A percentile compares a stretch with the other conserved stretches of the same genome.
These are phyloP conservation scores for Eretmocerus hayati DNA, from an alignment of 2,888 invertebrate species.

Conservation along the genomic window DNA sequence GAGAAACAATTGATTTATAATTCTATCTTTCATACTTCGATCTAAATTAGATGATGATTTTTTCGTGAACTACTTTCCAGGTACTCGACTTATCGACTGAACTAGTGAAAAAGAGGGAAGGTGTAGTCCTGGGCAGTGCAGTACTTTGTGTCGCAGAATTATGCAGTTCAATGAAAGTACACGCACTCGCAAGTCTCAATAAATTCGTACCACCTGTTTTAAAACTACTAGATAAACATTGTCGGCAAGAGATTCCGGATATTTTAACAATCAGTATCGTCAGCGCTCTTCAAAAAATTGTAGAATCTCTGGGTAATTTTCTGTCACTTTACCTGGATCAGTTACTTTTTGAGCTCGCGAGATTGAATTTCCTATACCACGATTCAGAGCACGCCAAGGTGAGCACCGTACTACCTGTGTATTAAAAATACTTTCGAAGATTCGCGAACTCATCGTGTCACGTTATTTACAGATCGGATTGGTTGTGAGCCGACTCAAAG, in stretches of 20 bases:
- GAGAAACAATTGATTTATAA: not conserved
- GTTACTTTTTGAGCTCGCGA: constrained; percentile 59
- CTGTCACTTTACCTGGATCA: constrained; percentile 77
- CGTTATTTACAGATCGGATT: constrained; percentile 37
- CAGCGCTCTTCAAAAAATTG: constrained; percentile 72
- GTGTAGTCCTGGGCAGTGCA: constrained; percentile 65
- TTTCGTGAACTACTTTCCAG: too few species aligned
- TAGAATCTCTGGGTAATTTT: constrained; percentile 75
- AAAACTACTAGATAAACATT: constrained; percentile 57
- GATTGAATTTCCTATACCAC: constrained; percentile 45
- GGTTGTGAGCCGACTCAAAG: constrained; percentile 54
- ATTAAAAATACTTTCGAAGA: too few species aligned
- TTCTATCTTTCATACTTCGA: not conserved
- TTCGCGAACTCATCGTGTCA: too few species aligned
- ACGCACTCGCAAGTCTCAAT: constrained; percentile 67
- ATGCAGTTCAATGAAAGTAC: constrained; percentile 66
- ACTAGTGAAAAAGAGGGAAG: constrained; percentile 52
- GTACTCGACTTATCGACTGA: constrained; percentile 63
- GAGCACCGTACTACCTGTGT: not conserved
- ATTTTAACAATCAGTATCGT: constrained; percentile 65
- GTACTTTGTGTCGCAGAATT: constrained; percentile 74
- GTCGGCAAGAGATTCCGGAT: constrained; percentile 55
- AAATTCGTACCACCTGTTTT: constrained; percentile 73
- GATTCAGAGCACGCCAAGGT: constrained; percentile 39
- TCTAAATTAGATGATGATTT: not conserved